A percentile compares a stretch with the other conserved stretches of the same genome.
Evolutionary conservation across 2,113 vertebrate species (phyloP).

Genomic region (Cricetomys ansorgei): DNA sequence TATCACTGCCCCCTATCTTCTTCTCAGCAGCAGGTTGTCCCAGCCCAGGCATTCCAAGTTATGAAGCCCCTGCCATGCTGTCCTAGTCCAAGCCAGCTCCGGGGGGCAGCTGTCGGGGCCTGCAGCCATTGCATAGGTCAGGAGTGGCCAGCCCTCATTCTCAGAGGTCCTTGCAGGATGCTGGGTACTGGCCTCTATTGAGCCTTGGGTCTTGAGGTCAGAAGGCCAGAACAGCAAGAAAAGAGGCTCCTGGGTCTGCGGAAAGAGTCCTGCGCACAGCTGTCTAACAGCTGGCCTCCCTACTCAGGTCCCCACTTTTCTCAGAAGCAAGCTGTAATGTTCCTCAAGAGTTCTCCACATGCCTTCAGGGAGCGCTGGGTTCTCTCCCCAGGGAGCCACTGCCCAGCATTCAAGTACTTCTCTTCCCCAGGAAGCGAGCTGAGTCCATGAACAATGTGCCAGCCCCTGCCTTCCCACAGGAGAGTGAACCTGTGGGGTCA

Average conservation of each 20-base stretch:
- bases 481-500: fast-evolving
- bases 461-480: not conserved
- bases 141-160: not conserved
- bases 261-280: not conserved
- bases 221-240: not conserved
- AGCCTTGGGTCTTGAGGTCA: not conserved
- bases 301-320: not conserved
- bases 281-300: not conserved
- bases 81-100: not conserved
- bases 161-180: not conserved
- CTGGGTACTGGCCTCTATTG: not conserved
- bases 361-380: not conserved
- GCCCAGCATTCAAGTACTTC: fast-evolving
- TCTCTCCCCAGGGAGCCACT: not conserved
- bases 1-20: fast-evolving
- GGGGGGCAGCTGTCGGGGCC: not conserved
- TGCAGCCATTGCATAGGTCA: no score
- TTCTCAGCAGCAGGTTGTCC: no score
- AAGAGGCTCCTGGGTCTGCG: fast-evolving
- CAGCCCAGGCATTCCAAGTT: not conserved
- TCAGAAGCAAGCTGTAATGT: not conserved
- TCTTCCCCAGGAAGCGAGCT: no score
- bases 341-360: no score
- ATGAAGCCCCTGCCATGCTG: fast-evolving
- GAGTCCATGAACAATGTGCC: fast-evolving